Evolutionary conservation across 2,888 invertebrate species (phyloP), one percentile per base, ranked within the genome.

Genomic region (Dione juno): DNA sequence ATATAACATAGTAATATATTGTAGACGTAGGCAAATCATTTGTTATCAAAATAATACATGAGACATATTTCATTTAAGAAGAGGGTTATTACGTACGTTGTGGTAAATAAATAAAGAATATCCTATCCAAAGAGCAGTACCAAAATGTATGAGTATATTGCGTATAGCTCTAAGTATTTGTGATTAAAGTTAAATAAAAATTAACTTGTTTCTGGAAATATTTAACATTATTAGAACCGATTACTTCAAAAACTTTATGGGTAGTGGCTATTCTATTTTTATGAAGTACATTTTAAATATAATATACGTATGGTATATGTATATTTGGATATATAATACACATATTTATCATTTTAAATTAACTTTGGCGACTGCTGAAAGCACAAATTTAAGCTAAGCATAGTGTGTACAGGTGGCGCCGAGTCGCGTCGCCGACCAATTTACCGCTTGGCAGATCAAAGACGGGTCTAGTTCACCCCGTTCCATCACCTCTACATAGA

Each of bases 371-470:
- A 37, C 16, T 54, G 63, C 6, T 72, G 41, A 59, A 19, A 66
- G 61, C 41, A 53, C 35, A 66, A 66, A 64, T 67, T 72, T 67
- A 65, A 64, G 67, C 52, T 57, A 61, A 73, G 67, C 78, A 76
- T 84, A 83, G 84, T 85, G 82, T 79, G 80, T 57, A 85, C 82
- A 82, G 82, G 82, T 84, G 79, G 79, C 77, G 80, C 77, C 80
- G 74, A 69, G 80, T 79, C 79, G 74, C 76, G 82, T 76, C 80
- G 83, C 74, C 81, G 82, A 82, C 84, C 86, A 90, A 92, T 92
- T 92, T 88, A 76, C 83, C 92, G 88, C 83, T 80, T 82, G 81
- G 78, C 63, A 78, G 90, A 91, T 92, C 92, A 92, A 92, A 92
- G 91, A 81, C 79, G 72, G 58, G 74, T 74, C 75, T 76, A 77